Conservation (phyloP, 2,888 invertebrate genomes). For the Brachyptera putata region DNA sequence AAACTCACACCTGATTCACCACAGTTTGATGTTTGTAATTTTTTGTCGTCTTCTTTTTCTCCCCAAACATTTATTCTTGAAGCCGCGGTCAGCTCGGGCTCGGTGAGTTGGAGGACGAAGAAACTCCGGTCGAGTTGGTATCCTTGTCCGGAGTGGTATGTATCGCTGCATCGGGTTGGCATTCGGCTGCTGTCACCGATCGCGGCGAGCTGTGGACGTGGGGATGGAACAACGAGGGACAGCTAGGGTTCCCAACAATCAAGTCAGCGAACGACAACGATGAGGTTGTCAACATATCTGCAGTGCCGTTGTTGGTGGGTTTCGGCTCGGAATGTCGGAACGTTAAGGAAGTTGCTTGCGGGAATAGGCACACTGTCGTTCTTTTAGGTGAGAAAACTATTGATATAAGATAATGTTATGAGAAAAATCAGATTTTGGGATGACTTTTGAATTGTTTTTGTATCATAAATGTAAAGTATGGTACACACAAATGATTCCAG, state of each 20-base stretch:
- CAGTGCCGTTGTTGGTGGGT: conserved; percentile 35
- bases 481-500: no score
- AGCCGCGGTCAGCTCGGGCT: conserved; percentile 87
- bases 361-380: conserved; percentile 69
- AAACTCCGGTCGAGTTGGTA: conserved; percentile 62
- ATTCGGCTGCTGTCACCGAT: conserved; percentile 71
- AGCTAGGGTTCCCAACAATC: conserved; percentile 57
- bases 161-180: conserved; percentile 84
- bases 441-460: not conserved
- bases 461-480: not conserved
- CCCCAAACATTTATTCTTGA: conserved; percentile 37
- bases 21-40: no score
- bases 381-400: conserved; percentile 50
- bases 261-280: conserved; percentile 24
- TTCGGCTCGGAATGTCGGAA: no score
- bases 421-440: not conserved
- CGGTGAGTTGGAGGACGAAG: conserved; percentile 60
- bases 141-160: conserved; percentile 63
- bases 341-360: conserved; percentile 60
- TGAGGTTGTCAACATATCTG: conserved; percentile 42
- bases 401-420: not conserved
- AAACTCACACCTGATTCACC: no score
- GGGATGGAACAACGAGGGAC: conserved; percentile 89
- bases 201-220: conserved; percentile 82
- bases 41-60: not conserved